phyloP scores from a whole-genome alignment of 2,797 vertebrate species.

The Menidia menidia region DNA sequence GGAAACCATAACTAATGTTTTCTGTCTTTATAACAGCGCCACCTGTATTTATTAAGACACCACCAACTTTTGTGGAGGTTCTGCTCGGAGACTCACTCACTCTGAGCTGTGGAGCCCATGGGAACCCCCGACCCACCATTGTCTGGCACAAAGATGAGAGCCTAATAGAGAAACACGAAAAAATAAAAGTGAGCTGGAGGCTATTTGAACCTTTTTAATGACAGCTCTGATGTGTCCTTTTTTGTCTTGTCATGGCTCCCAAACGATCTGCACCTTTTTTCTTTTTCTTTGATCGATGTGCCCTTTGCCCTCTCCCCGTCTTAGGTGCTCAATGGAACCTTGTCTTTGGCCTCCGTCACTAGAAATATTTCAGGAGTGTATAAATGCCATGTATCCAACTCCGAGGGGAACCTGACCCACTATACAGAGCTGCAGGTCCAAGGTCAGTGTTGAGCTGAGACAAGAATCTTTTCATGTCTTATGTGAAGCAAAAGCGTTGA shows the following conservation, averaged over 20 bases:
- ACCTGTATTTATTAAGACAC: conserved; percentile 90
- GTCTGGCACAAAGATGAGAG: conserved; percentile 90
- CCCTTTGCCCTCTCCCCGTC: conserved; percentile 16
- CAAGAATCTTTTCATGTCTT: conserved; percentile 10
- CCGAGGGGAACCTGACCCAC: conserved; percentile 91
- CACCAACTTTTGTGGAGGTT: conserved; percentile 89
- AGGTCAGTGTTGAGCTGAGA: conserved; percentile 81
- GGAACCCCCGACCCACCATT: conserved; percentile 90
- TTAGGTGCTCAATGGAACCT: conserved; percentile 91
- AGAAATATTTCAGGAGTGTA: conserved; percentile 89
- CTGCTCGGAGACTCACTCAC: conserved; percentile 85
- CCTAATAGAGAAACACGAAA: conserved; percentile 80
- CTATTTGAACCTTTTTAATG: conserved; percentile 43
- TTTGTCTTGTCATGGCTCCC: conserved; percentile 22
- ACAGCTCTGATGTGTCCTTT: conserved; percentile 44
- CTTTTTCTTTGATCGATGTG: conserved; percentile 29
- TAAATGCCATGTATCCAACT: conserved; percentile 92
- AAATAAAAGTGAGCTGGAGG: conserved; percentile 85
- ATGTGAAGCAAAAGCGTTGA: background rate
- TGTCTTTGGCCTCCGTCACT: conserved; percentile 85
- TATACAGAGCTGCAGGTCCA: conserved; percentile 91
- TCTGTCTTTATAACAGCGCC: conserved; percentile 83
- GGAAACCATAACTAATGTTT: background rate
- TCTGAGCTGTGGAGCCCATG: conserved; percentile 89
- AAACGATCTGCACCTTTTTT: conserved; percentile 24